Conservation (phyloP, 2,113 vertebrate species). For the Ptilorrhoa leucosticta region DNA sequence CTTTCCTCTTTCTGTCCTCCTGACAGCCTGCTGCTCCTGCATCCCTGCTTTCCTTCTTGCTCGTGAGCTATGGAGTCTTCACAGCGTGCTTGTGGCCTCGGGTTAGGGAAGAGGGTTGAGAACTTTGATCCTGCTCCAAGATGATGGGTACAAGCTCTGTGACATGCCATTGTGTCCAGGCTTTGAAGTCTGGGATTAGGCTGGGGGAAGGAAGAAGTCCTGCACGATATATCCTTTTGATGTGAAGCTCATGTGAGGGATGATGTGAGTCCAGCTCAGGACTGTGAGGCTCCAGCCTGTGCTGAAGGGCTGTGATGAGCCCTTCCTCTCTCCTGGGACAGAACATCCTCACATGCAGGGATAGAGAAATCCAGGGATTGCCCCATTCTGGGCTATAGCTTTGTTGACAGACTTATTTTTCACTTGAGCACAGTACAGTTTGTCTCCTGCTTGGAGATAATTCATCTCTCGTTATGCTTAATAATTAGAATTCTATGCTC, state of each 20-base stretch:
- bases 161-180: not conserved
- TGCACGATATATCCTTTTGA: not conserved
- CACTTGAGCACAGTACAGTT: not conserved
- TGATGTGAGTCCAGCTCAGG: not conserved
- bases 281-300: not conserved
- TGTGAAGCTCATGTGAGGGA: not conserved
- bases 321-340: not conserved
- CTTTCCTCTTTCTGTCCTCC: not conserved
- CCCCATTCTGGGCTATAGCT: not conserved
- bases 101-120: not conserved
- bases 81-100: not conserved
- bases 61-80: not conserved
- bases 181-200: not conserved
- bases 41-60: not conserved
- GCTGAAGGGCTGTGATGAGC: not conserved
- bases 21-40: not conserved
- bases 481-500: not conserved
- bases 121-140: not conserved
- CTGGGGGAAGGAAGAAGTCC: not conserved
- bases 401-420: conserved; percentile 37
- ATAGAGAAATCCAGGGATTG: not conserved
- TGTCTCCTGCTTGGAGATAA: not conserved
- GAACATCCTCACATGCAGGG: not conserved
- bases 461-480: conserved; percentile 10
- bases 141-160: not conserved